phyloP scores from a whole-genome alignment of 2,888 invertebrate genomes.

The Callinectes sapidus region DNA sequence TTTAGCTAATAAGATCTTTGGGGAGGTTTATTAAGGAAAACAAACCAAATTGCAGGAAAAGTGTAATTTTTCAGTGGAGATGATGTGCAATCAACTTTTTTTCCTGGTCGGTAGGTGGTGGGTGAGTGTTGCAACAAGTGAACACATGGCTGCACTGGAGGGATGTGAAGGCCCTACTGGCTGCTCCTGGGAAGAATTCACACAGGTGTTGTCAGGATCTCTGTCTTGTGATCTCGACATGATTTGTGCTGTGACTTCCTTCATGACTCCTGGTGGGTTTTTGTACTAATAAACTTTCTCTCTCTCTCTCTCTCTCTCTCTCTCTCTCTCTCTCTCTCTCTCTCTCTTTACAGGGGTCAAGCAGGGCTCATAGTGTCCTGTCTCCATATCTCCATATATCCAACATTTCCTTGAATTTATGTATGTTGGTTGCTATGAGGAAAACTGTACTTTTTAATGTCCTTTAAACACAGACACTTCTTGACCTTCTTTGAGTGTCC shows the following conservation, averaged over 20 bases:
- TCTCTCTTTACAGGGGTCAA: not conserved
- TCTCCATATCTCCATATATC: no score
- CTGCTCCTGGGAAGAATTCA: conserved; percentile 52
- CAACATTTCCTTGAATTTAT: no score
- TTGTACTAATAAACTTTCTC: not conserved
- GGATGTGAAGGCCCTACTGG: conserved; percentile 26
- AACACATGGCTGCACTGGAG: conserved; percentile 17
- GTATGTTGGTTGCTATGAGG: no score
- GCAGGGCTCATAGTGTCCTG: no score
- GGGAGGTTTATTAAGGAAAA: no score
- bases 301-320: not conserved
- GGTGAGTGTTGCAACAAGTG: conserved; percentile 36
- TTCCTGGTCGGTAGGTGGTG: conserved; percentile 20
- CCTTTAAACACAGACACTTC: no score
- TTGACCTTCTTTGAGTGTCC: no score
- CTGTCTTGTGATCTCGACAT: not conserved
- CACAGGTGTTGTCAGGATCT: conserved; percentile 1
- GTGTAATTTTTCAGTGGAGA: not conserved
- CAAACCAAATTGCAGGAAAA: no score
- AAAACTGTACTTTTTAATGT: no score
- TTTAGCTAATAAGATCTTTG: no score
- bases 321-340: not conserved
- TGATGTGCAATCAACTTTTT: not conserved
- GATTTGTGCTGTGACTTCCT: not conserved
- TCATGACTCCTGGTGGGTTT: not conserved